Evolutionary conservation across 2,113 vertebrate genomes (phyloP).

Genomic region (Condylura cristata): DNA sequence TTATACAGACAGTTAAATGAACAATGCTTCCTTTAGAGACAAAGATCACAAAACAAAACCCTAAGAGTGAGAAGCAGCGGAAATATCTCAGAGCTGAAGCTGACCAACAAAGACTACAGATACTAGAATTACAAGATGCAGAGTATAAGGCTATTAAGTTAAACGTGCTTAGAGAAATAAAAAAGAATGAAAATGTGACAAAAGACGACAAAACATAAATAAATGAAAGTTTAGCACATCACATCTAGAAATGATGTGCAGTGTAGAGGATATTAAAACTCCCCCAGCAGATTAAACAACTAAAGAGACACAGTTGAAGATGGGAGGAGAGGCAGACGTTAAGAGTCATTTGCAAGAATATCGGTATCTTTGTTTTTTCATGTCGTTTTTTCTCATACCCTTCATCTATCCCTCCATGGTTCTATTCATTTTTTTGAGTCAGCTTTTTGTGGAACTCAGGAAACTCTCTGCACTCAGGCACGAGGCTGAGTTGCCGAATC

Average conservation of each 20-base stretch:
- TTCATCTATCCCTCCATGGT: neutral
- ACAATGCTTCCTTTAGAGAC: neutral
- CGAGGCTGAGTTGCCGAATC: too few species aligned
- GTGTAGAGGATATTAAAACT: neutral
- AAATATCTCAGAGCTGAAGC: neutral
- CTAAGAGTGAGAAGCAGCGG: neutral
- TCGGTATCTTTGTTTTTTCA: neutral
- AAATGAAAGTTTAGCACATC: neutral
- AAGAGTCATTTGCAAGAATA: rapidly evolving
- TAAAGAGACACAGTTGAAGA: neutral
- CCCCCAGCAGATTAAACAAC: neutral
- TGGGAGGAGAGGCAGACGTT: rapidly evolving
- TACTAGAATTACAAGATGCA: neutral
- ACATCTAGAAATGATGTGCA: neutral
- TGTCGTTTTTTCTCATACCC: neutral
- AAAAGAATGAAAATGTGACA: neutral
- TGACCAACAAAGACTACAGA: neutral
- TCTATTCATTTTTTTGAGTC: neutral
- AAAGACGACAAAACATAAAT: neutral
- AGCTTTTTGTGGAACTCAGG: neutral
- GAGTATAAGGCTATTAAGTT: neutral
- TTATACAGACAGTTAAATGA: neutral
- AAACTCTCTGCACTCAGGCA: neutral
- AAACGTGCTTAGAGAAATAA: neutral
- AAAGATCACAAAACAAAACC: neutral